Percentiles rank a stretch among this genome's conserved stretches.
Conservation (phyloP, 2,888 invertebrate species). For the Sepiola atlantica region DNA sequence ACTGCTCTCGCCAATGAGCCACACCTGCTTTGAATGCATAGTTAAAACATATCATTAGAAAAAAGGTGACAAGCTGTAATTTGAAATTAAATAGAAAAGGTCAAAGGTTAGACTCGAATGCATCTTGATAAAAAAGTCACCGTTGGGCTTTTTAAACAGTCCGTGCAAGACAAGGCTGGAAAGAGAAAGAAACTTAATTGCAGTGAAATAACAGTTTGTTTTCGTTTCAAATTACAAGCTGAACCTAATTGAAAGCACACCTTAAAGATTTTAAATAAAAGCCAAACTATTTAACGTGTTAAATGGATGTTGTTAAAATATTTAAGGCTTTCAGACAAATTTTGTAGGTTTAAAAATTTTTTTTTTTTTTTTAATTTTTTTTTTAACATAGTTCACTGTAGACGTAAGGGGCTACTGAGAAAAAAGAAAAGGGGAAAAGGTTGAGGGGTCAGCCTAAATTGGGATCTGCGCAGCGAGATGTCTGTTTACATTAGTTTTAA, state of each 20-base stretch:
- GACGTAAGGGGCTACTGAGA: too few species aligned
- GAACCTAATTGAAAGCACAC: not conserved
- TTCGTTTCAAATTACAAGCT: not conserved
- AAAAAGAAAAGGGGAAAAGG: too few species aligned
- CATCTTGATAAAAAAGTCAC: not conserved
- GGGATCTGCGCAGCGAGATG: too few species aligned
- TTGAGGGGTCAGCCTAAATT: too few species aligned
- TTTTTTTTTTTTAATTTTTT: too few species aligned
- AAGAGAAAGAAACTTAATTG: not conserved
- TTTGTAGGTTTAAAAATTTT: too few species aligned
- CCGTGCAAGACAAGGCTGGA: not conserved
- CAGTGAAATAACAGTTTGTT: not conserved
- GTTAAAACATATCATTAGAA: not conserved
- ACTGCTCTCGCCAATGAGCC: not conserved
- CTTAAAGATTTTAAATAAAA: not conserved
- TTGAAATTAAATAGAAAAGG: conserved; percentile 4
- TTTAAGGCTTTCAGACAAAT: too few species aligned
- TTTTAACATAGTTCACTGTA: too few species aligned
- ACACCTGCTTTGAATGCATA: not conserved
- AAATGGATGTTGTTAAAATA: too few species aligned
- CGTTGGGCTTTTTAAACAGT: not conserved
- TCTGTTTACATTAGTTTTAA: too few species aligned
- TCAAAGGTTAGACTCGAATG: not conserved
- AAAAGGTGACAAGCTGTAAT: conserved; percentile 8
- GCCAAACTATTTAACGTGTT: too few species aligned